Conservation (phyloP, 2,113 vertebrate genomes). For the Campylomormyrus tamandua region DNA sequence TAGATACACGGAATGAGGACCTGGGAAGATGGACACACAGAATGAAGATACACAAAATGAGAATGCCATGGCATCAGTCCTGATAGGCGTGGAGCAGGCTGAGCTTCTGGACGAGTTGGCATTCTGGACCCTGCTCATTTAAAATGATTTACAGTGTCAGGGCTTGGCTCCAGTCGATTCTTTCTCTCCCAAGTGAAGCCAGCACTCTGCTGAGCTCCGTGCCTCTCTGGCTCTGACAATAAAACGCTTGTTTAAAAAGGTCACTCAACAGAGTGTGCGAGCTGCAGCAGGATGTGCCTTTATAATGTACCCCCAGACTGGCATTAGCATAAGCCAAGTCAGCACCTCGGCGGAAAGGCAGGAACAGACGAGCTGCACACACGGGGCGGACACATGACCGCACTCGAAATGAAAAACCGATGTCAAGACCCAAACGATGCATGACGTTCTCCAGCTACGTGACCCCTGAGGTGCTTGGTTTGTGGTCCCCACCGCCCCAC, state of each 20-base stretch:
- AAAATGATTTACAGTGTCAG: conserved; percentile 27
- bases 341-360: conserved; percentile 1
- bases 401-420: not conserved
- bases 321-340: not conserved
- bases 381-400: not conserved
- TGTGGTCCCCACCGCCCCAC: not conserved
- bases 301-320: conserved; percentile 7
- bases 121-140: conserved; percentile 22
- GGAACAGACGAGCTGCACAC: not conserved
- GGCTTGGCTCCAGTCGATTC: conserved; percentile 13
- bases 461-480: not conserved
- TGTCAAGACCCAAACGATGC: not conserved
- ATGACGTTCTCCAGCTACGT: not conserved
- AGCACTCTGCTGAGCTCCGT: conserved; percentile 4
- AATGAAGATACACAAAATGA: not conserved
- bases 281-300: conserved; percentile 7
- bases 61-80: conserved; percentile 9
- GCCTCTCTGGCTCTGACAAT: conserved; percentile 15
- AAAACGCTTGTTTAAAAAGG: conserved; percentile 30
- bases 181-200: conserved; percentile 15
- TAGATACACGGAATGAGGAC: not conserved
- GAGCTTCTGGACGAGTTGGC: conserved; percentile 20
- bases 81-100: conserved; percentile 25
- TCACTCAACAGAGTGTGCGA: not conserved
- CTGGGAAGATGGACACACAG: not conserved